These are phyloP conservation scores for Gonatopus flavifemur DNA, from an alignment of 1,140 invertebrate species.

Conservation along the genomic window DNA sequence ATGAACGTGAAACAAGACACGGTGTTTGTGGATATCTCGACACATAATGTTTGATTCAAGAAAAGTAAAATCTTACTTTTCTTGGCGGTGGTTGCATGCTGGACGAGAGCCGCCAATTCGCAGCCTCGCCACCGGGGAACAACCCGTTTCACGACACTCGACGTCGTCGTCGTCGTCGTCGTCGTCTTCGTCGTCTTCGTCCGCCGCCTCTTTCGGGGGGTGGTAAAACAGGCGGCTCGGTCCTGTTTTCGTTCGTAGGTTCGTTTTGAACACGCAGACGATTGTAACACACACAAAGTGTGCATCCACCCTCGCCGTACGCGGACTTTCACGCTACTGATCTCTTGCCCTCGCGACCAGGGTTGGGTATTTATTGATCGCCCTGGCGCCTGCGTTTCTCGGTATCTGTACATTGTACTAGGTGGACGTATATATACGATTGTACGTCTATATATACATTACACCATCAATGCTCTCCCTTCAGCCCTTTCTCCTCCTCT, in stretches of 20 bases:
- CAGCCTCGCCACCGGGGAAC: conserved; percentile 33
- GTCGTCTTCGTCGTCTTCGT: too few relatives aligned
- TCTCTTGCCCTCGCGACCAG: conserved; percentile 41
- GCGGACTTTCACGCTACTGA: conserved; percentile 44
- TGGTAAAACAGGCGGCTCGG: too few relatives aligned
- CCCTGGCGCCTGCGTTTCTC: conserved; percentile 37
- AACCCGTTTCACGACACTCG: conserved; percentile 31
- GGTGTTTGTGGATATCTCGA: background rate
- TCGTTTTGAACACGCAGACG: too few relatives aligned
- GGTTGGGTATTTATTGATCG: conserved; percentile 48
- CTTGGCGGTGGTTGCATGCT: conserved; percentile 76
- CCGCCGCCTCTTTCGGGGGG: too few relatives aligned
- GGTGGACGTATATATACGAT: background rate
- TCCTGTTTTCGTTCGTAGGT: too few relatives aligned
- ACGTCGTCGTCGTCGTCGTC: background rate
- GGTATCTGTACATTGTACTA: background rate
- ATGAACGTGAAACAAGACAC: too few relatives aligned
- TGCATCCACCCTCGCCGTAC: conserved; percentile 33
- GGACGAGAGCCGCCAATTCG: conserved; percentile 33
- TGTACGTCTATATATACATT: background rate
- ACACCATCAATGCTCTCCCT: background rate
- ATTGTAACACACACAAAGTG: conserved; percentile 21
- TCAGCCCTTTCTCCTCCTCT: background rate
- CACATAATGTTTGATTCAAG: background rate
- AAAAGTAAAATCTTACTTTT: conserved; percentile 64